Base-by-base conservation (phyloP, 2,113 vertebrate species). In the Hypomesus transpacificus region DNA sequence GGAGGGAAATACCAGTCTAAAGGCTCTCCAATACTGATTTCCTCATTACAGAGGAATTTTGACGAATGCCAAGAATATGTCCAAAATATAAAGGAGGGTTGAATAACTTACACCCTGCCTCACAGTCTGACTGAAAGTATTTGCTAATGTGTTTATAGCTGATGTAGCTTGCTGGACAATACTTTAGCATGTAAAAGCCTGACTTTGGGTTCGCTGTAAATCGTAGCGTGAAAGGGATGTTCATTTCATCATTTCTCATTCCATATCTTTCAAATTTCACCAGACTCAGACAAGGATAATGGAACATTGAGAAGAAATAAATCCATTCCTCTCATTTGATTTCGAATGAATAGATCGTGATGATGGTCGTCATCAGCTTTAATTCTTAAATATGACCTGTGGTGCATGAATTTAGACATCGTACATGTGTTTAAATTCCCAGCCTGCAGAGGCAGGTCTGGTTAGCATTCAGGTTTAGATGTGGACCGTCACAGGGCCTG, bases 11-110 rank as follows among this genome's bases (percentile, higher is more conserved):
- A 2, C 57, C 59, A 46, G 62, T n/a, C 70, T 65, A 18, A 69
- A 79, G 72, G 74, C 87, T 82, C 72, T 73, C 62, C 75, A 80
- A 71, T 82, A 81, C 68, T 56, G 59, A 77, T 91, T 83, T 83
- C 74, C 75, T 89, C 85, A 89, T 82, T 77, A 76, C 74, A 77
- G 31, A 81, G 87, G 87, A 88, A 90, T 91, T 75, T 74, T 77
- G 66, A 71, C 64, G 72, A 76, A 81, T 85, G 87, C 87, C 88
- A 90, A 84, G 78, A 89, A 88, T 74, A 82, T 80, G 84, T 85
- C 85, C 88, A 70, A 80, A 79, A 79, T 81, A 78, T 82, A 84
- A 84, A 85, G 82, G 84, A 85, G 84, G 79, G 77, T 86, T 85
- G 73, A 87, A 82, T 80, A 85, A 78, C 76, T 70, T 75, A 59